These are phyloP conservation scores for Sminthurinus aureus DNA, from an alignment of 2,888 invertebrate genomes.

Conservation along the genomic window DNA sequence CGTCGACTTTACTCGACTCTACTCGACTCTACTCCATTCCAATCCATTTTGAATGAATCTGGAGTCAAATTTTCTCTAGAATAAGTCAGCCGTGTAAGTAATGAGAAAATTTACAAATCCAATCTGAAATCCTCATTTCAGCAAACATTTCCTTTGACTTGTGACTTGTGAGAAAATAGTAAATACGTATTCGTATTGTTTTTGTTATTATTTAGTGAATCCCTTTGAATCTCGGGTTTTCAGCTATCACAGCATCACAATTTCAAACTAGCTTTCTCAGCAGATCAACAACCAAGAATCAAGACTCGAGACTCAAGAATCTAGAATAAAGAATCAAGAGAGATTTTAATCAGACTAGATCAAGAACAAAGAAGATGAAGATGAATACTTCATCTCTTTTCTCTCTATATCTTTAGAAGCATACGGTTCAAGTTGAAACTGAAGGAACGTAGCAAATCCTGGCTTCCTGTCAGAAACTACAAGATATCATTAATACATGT, in stretches of 20 bases:
- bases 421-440: constrained; percentile 6
- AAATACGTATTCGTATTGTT: not conserved
- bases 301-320: no score
- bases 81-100: not conserved
- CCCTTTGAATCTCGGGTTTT: no score
- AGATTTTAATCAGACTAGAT: no score
- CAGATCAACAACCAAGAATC: not conserved
- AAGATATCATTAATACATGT: not conserved
- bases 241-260: no score
- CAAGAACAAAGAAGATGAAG: not conserved
- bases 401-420: not conserved
- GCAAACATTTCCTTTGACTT: not conserved
- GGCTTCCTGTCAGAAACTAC: constrained; percentile 15
- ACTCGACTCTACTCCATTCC: no score
- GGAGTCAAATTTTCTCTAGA: not conserved
- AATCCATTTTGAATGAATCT: not conserved
- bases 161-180: not conserved
- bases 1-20: no score
- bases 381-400: not conserved
- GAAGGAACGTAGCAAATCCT: not conserved
- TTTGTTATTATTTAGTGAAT: not conserved
- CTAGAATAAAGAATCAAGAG: no score
- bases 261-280: not conserved
- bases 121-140: not conserved
- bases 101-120: not conserved